Percentiles rank a stretch among this genome's conserved stretches.
Conservation (phyloP, 2,797 vertebrate genomes). For the Sebastiscus albofasciatus region DNA sequence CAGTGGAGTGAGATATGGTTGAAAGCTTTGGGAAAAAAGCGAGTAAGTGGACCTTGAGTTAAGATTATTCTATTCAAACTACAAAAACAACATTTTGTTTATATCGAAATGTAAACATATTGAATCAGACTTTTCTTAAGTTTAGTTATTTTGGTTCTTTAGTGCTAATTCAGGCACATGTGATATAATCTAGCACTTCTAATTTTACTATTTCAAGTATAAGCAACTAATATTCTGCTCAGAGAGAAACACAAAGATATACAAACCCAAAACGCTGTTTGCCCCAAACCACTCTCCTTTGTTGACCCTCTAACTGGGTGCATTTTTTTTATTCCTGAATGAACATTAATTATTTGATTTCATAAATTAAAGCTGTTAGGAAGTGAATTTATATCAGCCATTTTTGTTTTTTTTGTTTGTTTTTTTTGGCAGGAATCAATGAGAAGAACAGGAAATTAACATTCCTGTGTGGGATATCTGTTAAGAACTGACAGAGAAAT, state of each 20-base stretch:
- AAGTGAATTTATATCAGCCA: slow-evolving; percentile 20
- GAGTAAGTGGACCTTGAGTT: too few relatives aligned
- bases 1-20: neutral
- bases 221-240: slow-evolving; percentile 22
- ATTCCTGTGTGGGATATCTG: slow-evolving; percentile 40
- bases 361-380: slow-evolving; percentile 17
- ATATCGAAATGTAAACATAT: neutral
- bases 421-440: slow-evolving; percentile 67
- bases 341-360: neutral
- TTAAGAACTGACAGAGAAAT: slow-evolving; percentile 50
- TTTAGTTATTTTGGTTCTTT: neutral
- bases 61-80: too few relatives aligned
- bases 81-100: neutral
- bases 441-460: slow-evolving; percentile 41
- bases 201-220: slow-evolving; percentile 28
- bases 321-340: slow-evolving; percentile 9
- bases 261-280: slow-evolving; percentile 41
- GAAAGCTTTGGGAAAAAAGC: too few relatives aligned
- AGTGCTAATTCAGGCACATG: slow-evolving; percentile 8
- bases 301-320: neutral
- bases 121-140: neutral
- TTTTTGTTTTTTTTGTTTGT: slow-evolving; percentile 14
- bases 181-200: neutral
- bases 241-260: slow-evolving; percentile 43
- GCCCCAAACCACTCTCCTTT: slow-evolving; percentile 35